Evolutionary conservation across 2,113 vertebrate species (phyloP), one percentile per base, ranked within the genome.

Genomic region (Coreoperca whiteheadi): DNA sequence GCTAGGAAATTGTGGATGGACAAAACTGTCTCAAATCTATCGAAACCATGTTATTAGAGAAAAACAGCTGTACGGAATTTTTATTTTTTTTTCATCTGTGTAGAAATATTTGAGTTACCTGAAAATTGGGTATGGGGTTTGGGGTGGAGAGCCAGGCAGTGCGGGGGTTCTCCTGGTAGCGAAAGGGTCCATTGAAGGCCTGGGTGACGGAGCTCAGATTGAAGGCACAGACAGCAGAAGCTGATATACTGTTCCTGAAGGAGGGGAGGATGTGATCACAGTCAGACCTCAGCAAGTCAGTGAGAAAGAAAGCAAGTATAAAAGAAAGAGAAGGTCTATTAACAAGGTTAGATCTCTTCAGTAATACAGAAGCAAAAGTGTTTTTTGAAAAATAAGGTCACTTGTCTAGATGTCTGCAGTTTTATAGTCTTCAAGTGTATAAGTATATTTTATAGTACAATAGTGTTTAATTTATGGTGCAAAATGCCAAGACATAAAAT

Each of bases 101-200:
- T 61, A 73, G 54, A 15, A 6, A 69, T 48, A 6, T 23, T 30
- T 21, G 1, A 65, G 4, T 73, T 81, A 92, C 98, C 98, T 99
- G 97, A 93, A 99, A 99, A 92, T 97, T 97, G 64, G 97, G 96
- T 74, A 97, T 98, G 84, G 97, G 98, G 91, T 99, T 99, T 14
- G 97, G 95, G 68, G 97, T 97, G 0, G 97, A 96, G 82, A 98
- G 96, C 98, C 98, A 99, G 85, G 97, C 96, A 0, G 97, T 97
- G 65, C 97, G 97, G 0, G 97, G 98, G 90, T 98, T 99, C 88
- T 99, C 98, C 93, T 99, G 98, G 89, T 96, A 98, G 87, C 97
- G 97, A 91, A 99, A 99, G 8, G 97, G 97, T 67, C 98, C 98
- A 0, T 95, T 97, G 91, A 99, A 99, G 57, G 96, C 95, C 81